Evolutionary conservation across 2,888 invertebrate genomes (phyloP), one percentile per base, ranked within the genome.

Genomic region (Allacma fusca): DNA sequence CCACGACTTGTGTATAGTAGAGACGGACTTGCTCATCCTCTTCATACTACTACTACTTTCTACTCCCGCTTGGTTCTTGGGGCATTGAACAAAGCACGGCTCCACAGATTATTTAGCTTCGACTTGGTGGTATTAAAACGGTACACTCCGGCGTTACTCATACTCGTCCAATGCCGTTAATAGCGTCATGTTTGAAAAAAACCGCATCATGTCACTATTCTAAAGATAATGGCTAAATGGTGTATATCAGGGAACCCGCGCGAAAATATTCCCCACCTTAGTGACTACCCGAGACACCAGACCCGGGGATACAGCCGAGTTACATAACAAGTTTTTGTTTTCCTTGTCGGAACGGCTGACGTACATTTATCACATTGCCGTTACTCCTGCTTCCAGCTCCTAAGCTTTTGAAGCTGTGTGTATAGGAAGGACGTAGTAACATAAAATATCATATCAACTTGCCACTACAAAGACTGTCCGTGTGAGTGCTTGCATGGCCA

Each of bases 191-290:
- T 74, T 76, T 76, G 79, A 76, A 70, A 75, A 78, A 72, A 76
- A 62, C 73, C 75, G 74, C 76, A 69, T 76, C 59, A 62, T 73
- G 62, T 73, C 62, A 73, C 64, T 62, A 68, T 69, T 79, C 34
- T 79, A 50, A 5, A 50, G 50, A 50, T 50, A 79, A 79, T 79
- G 79, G 79, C 29, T 69, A 78, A 79, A 75, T 78, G 76, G 76
- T 79, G 79, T 78, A 69, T 73, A 69, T 65, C 71, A 62, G 34
- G 67, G 12, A 43, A 40, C 65, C 75, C 65, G 57, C 69, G 50
- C 76, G 29, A 70, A 57, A 43, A 64, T 70, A 43, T 59, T 34
- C 28, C 19, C 43, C 50, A 43, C 71, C 67, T 70, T 71, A 24
- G 4, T 4, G 34, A 4, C 5, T 34, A 7, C 9, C 34, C 34